phyloP scores from a whole-genome alignment of 2,113 vertebrate genomes.

The Paradoxurus hermaphroditus region DNA sequence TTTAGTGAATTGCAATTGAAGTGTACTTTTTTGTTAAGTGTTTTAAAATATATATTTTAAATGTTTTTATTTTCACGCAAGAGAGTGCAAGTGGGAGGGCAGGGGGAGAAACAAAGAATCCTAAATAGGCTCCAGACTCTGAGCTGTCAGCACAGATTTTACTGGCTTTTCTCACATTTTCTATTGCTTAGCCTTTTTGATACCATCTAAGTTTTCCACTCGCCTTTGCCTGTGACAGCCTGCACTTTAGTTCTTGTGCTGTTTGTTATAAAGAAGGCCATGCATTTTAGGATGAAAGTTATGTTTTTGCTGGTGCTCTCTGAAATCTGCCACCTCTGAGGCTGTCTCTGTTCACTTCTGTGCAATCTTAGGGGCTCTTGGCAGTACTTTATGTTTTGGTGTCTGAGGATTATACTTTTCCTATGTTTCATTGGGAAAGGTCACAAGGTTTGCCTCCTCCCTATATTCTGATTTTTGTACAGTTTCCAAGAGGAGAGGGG shows the following conservation, averaged over 20 bases:
- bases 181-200: not conserved
- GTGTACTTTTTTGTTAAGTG: too few species aligned
- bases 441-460: not conserved
- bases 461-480: not conserved
- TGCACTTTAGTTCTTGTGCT: not conserved
- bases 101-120: too few species aligned
- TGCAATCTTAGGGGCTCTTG: not conserved
- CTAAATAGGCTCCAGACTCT: too few species aligned
- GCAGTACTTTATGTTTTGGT: not conserved
- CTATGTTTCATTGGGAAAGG: not conserved
- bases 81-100: too few species aligned
- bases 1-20: not conserved
- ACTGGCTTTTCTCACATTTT: not conserved
- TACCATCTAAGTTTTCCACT: not conserved
- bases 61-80: too few species aligned
- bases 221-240: not conserved
- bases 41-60: too few species aligned
- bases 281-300: not conserved
- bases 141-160: not conserved
- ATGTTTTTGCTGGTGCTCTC: not conserved
- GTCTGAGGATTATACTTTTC: not conserved
- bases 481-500: not conserved
- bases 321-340: not conserved
- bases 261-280: not conserved
- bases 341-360: not conserved